Conservation (phyloP, 92 coral and sea anemone genomes). For the Chrysogorgia sp. region DNA sequence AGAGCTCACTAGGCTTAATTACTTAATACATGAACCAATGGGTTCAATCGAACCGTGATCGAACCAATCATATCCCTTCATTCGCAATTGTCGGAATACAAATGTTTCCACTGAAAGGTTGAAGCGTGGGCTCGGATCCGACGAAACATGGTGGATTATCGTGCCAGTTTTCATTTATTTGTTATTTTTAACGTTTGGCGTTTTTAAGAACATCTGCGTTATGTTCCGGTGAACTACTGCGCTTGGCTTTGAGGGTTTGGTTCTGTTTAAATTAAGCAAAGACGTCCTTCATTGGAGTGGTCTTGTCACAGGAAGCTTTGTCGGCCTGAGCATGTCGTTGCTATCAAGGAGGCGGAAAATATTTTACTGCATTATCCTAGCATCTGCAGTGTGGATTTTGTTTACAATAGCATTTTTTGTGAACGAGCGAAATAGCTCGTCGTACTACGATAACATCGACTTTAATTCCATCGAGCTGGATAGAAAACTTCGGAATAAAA, state of each 20-base stretch:
- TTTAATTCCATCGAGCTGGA: constrained; percentile 34
- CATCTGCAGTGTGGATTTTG: constrained; percentile 87
- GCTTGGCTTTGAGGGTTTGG: neutral
- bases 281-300: constrained; percentile 1
- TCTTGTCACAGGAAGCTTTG: neutral
- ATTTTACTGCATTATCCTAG: constrained; percentile 81
- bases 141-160: constrained; percentile 21
- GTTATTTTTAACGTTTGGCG: neutral
- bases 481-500: constrained; percentile 39
- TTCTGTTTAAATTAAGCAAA: neutral
- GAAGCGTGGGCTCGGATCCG: constrained; percentile 20
- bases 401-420: constrained; percentile 87
- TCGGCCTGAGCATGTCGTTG: constrained; percentile 46
- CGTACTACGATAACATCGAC: constrained; percentile 42
- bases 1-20: no score
- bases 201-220: neutral
- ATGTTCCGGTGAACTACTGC: neutral
- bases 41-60: no score
- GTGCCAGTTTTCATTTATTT: neutral
- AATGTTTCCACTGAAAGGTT: constrained; percentile 2
- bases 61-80: neutral
- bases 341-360: constrained; percentile 77
- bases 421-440: constrained; percentile 30
- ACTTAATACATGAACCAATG: no score
- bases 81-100: neutral